These are phyloP conservation scores for Scleropages formosus DNA, from an alignment of 2,797 vertebrate genomes.

Conservation along the genomic window DNA sequence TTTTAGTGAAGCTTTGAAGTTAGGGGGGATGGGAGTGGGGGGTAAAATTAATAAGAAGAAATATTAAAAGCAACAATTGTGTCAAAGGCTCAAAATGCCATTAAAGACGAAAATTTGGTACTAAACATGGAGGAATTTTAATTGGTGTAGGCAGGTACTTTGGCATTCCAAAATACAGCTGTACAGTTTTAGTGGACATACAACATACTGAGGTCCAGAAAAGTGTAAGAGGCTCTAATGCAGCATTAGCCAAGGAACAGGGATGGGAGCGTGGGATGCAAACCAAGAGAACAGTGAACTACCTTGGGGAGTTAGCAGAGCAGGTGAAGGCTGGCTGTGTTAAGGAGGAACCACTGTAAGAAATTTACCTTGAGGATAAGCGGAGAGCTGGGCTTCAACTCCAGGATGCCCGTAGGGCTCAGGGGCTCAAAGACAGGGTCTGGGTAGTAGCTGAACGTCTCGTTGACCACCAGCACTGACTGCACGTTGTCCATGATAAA, in stretches of 20 bases:
- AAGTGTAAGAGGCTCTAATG: no score
- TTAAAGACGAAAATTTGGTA: conserved; percentile 45
- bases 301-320: no score
- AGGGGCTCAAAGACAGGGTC: conserved; percentile 90
- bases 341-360: not conserved
- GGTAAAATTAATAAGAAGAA: conserved; percentile 36
- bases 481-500: conserved; percentile 94
- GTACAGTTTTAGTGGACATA: not conserved
- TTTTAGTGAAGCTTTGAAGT: conserved; percentile 57
- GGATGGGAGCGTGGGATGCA: no score
- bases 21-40: conserved; percentile 53
- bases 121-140: conserved; percentile 48
- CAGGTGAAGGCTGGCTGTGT: not conserved
- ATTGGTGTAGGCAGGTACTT: conserved; percentile 31
- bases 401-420: conserved; percentile 80
- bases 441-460: conserved; percentile 86
- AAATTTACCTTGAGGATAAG: conserved; percentile 90
- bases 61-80: conserved; percentile 41
- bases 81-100: conserved; percentile 38
- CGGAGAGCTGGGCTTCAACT: conserved; percentile 93
- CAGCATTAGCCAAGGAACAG: no score
- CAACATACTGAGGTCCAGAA: no score
- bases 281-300: no score
- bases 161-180: not conserved
- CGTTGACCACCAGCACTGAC: conserved; percentile 84